phyloP scores from a whole-genome alignment of 2,113 vertebrate species.

The Marmota monax region DNA sequence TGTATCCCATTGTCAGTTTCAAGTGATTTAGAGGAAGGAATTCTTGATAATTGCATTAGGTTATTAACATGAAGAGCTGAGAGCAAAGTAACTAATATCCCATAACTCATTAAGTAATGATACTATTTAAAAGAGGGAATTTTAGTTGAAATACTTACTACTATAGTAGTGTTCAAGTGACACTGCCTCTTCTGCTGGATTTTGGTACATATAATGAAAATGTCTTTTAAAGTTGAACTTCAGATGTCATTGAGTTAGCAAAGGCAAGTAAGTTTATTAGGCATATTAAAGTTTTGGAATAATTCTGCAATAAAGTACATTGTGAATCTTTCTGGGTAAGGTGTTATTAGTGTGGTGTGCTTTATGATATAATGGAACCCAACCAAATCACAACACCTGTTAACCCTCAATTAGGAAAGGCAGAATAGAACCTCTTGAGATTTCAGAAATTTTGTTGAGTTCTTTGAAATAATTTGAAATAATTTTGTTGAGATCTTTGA shows the following conservation, averaged over 20 bases:
- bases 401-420: not conserved
- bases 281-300: not conserved
- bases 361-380: not conserved
- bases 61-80: not conserved
- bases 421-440: not conserved
- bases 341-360: not conserved
- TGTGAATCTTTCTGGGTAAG: not conserved
- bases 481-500: not conserved
- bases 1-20: not conserved
- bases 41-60: not conserved
- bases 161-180: not conserved
- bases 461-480: not conserved
- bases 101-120: not conserved
- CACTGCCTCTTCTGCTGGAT: not conserved
- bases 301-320: not conserved
- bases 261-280: not conserved
- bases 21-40: not conserved
- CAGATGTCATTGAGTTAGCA: not conserved
- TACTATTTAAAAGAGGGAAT: not conserved
- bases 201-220: not conserved
- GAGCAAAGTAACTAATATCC: not conserved
- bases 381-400: not conserved
- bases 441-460: not conserved
- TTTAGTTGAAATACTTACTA: slow-evolving; percentile 17
- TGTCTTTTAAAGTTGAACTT: not conserved